phyloP scores from a whole-genome alignment of 2,113 vertebrate genomes.

The Micronycteris hirsuta region DNA sequence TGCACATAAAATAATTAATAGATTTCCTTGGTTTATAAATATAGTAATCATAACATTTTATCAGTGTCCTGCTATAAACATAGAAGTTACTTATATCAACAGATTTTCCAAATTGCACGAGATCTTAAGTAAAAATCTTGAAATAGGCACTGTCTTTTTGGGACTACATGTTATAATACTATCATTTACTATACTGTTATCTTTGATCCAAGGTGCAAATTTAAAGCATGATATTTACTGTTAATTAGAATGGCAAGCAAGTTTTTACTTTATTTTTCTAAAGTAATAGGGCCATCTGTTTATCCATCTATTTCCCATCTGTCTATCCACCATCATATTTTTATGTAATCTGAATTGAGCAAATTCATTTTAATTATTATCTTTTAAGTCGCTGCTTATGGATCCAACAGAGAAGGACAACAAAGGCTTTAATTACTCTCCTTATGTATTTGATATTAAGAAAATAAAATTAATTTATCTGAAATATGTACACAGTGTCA shows the following conservation, averaged over 20 bases:
- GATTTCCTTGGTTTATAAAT: no score
- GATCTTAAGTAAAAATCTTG: not conserved
- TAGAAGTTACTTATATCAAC: no score
- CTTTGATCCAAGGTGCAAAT: constrained; percentile 15
- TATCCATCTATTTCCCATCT: constrained; percentile 61
- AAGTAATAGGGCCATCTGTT: constrained; percentile 59
- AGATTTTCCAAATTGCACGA: not conserved
- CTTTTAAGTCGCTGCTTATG: not conserved
- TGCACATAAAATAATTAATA: no score
- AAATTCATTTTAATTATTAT: constrained; percentile 65
- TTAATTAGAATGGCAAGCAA: constrained; percentile 55
- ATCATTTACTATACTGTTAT: not conserved
- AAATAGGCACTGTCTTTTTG: not conserved
- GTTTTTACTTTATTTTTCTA: constrained; percentile 57
- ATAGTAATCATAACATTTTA: no score
- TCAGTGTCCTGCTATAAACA: no score
- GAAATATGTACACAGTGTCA: constrained; percentile 35
- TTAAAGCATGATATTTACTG: constrained; percentile 40
- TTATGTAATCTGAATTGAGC: constrained; percentile 37
- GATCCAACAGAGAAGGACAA: constrained; percentile 13
- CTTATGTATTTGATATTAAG: constrained; percentile 31
- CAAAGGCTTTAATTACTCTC: constrained; percentile 33
- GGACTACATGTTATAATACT: not conserved
- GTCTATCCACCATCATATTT: constrained; percentile 59
- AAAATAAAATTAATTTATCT: constrained; percentile 61